Conservation (phyloP, 2,797 vertebrate species). For the Sebastiscus albofasciatus region DNA sequence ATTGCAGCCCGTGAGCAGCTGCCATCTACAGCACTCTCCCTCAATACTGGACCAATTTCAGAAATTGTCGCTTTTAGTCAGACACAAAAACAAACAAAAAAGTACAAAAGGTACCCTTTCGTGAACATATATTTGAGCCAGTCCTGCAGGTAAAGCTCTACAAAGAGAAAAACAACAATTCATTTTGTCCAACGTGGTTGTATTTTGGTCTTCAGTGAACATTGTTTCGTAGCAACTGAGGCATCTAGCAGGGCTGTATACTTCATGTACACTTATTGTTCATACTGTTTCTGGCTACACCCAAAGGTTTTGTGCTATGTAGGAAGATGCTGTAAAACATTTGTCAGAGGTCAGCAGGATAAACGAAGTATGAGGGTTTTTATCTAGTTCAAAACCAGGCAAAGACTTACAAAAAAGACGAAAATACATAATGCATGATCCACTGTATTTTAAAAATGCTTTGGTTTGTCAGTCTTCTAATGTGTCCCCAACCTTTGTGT, state of each 20-base stretch:
- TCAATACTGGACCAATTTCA: no score
- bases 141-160: not conserved
- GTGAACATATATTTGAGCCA: not conserved
- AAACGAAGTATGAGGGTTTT: not conserved
- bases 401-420: not conserved
- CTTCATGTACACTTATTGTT: not conserved
- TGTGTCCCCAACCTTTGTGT: constrained; percentile 35
- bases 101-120: no score
- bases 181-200: not conserved
- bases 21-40: fast-evolving
- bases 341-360: not conserved
- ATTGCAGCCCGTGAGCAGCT: no score
- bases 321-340: not conserved
- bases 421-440: not conserved
- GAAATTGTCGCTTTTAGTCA: no score
- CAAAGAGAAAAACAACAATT: not conserved
- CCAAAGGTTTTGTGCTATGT: not conserved
- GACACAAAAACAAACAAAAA: no score
- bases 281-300: not conserved
- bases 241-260: not conserved
- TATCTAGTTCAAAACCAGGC: not conserved
- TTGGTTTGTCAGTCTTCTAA: constrained; percentile 7
- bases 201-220: not conserved
- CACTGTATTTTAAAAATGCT: not conserved
- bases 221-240: not conserved